These are phyloP conservation scores for Conus ventricosus DNA, from an alignment of 1,140 invertebrate species.

Conservation along the genomic window DNA sequence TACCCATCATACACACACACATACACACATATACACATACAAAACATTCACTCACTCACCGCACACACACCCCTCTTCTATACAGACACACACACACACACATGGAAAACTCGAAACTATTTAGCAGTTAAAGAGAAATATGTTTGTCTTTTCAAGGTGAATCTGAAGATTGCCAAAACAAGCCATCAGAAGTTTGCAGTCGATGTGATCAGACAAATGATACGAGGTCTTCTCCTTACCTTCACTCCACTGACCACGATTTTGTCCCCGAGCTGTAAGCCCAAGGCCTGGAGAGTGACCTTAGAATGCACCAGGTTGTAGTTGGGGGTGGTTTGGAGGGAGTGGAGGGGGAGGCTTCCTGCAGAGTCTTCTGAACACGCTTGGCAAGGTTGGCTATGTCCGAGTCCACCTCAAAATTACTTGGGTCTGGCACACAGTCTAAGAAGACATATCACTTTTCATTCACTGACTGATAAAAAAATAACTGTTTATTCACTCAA, in stretches of 20 bases:
- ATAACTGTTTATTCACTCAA: too few relatives aligned
- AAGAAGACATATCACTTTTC: conserved; percentile 23
- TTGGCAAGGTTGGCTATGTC: conserved; percentile 70
- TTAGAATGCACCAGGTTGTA: conserved; percentile 75
- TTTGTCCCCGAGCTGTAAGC: conserved; percentile 76
- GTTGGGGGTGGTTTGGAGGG: conserved; percentile 65
- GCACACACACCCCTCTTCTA: too few relatives aligned
- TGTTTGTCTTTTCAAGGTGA: too few relatives aligned
- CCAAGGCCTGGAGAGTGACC: conserved; percentile 76
- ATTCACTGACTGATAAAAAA: background rate
- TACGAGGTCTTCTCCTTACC: conserved; percentile 51
- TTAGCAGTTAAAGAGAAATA: too few relatives aligned
- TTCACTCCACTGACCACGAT: conserved; percentile 74
- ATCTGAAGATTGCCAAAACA: too few relatives aligned
- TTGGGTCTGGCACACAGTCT: conserved; percentile 77
- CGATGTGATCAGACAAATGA: too few relatives aligned
- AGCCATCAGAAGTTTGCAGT: too few relatives aligned
- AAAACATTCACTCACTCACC: too few relatives aligned
- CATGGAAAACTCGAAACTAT: too few relatives aligned
- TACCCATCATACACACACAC: too few relatives aligned
- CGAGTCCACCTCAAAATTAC: conserved; percentile 72
- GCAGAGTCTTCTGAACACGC: conserved; percentile 70
- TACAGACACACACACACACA: too few relatives aligned
- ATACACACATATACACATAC: too few relatives aligned
- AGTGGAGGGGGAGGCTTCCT: conserved; percentile 63